phyloP scores from a whole-genome alignment of 2,113 vertebrate species.

The Hippocampus mohnikei region DNA sequence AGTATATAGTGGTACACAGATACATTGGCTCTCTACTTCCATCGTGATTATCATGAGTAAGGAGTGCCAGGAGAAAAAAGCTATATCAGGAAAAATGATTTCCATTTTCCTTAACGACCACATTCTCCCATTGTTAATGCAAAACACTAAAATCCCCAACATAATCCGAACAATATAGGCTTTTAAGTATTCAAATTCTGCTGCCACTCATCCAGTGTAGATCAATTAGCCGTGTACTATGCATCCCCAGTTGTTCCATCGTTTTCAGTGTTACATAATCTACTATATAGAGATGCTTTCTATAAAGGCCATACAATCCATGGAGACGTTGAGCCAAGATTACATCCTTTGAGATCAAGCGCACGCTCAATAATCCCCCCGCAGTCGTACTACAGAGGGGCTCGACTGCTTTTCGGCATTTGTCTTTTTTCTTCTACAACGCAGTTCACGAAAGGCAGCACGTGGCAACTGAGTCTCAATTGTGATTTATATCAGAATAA shows the following conservation, averaged over 20 bases:
- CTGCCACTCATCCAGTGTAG: neutral
- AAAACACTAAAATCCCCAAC: neutral
- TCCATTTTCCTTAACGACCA: neutral
- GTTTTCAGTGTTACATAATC: slow-evolving; percentile 15
- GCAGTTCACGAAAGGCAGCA: slow-evolving; percentile 15
- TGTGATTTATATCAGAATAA: neutral
- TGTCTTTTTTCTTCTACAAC: slow-evolving; percentile 3
- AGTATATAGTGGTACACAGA: neutral
- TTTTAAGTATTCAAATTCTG: neutral
- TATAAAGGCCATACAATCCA: slow-evolving; percentile 11
- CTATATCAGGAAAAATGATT: neutral
- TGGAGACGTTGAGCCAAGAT: slow-evolving; percentile 17
- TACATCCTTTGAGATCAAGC: slow-evolving; percentile 30
- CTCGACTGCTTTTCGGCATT: neutral
- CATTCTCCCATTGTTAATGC: neutral
- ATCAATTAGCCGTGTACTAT: slow-evolving; percentile 2
- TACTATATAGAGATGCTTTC: slow-evolving; percentile 15
- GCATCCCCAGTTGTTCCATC: neutral
- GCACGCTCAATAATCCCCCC: slow-evolving; percentile 25
- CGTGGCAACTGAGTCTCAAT: neutral
- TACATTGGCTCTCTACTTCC: neutral
- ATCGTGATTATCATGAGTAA: neutral
- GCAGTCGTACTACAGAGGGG: slow-evolving; percentile 16
- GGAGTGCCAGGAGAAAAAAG: neutral
- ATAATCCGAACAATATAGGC: neutral